Percentiles rank a stretch among this genome's conserved stretches.
These are phyloP conservation scores for Gobio occitaniae DNA, from an alignment of 2,797 vertebrate genomes.

Conservation along the genomic window DNA sequence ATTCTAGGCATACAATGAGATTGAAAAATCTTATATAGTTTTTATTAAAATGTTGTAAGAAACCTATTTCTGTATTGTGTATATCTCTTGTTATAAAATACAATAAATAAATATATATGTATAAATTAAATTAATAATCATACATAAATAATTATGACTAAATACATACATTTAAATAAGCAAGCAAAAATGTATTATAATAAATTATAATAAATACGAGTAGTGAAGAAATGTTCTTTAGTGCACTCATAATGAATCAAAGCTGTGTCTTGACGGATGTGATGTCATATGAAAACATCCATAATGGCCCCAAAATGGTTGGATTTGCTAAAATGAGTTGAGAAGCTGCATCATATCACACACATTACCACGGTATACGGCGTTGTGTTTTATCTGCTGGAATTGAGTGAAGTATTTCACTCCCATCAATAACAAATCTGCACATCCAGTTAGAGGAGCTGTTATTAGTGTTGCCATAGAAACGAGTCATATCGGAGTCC, in stretches of 20 bases:
- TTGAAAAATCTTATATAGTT: background rate
- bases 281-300: background rate
- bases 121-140: too few species aligned
- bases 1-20: background rate
- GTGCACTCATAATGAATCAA: background rate
- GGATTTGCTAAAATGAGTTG: background rate
- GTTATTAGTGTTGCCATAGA: background rate
- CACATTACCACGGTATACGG: background rate
- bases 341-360: background rate
- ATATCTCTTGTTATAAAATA: background rate
- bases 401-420: background rate
- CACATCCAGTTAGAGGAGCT: background rate
- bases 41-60: background rate
- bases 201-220: background rate
- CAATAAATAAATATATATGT: background rate
- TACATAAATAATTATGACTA: background rate
- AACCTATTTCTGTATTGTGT: background rate
- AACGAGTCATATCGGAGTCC: background rate
- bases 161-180: background rate
- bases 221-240: background rate
- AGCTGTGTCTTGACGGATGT: too few species aligned
- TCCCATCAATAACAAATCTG: background rate
- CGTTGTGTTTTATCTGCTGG: background rate
- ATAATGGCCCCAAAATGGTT: background rate
- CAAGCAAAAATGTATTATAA: background rate